phyloP scores from a whole-genome alignment of 2,113 vertebrate species.

The Pachyramphus minor region DNA sequence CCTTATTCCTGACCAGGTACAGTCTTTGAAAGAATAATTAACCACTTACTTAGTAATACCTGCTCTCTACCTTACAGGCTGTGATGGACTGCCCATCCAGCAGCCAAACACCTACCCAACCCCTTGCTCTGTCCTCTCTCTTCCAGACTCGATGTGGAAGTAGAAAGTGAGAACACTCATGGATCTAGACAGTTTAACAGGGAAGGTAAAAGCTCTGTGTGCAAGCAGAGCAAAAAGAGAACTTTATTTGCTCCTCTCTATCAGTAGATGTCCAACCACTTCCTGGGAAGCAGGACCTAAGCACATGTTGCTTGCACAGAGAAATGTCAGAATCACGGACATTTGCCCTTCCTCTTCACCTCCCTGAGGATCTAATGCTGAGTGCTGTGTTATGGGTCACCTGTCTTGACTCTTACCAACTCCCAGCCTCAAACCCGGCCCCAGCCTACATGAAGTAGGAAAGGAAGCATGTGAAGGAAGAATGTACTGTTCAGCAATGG shows the following conservation, averaged over 20 bases:
- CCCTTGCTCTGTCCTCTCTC: neutral
- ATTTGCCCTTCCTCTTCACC: neutral
- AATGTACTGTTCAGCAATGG: neutral
- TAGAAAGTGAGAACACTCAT: neutral
- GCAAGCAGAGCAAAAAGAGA: neutral
- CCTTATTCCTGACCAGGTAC: neutral
- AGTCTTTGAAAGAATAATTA: neutral
- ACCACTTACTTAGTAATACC: neutral
- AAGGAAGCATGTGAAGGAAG: neutral
- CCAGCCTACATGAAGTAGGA: neutral
- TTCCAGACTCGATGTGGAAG: accelerated
- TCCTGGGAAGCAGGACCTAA: neutral
- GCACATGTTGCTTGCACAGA: neutral
- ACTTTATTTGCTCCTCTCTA: neutral
- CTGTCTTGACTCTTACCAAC: neutral
- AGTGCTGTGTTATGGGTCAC: neutral
- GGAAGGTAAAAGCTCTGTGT: neutral
- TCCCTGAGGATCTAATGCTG: neutral
- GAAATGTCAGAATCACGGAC: neutral
- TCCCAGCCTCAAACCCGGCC: neutral
- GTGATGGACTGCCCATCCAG: neutral
- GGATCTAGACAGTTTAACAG: neutral
- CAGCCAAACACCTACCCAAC: neutral
- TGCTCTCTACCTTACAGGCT: neutral
- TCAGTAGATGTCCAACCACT: neutral